Conservation (phyloP, 2,113 vertebrate species). For the Cyprinodon tularosa region DNA sequence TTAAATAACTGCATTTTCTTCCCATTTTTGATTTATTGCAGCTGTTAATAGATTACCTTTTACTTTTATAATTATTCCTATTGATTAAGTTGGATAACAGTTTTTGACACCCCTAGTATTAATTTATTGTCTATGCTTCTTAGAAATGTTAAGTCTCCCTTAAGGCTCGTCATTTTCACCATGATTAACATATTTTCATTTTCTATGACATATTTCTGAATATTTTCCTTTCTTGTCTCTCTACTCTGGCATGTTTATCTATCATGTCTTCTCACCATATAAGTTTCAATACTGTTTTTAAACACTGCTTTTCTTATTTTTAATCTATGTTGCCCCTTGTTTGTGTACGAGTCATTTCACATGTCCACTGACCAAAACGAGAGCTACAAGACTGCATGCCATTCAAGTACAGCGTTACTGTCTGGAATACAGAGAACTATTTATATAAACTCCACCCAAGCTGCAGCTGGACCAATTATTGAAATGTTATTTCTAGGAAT, state of each 20-base stretch:
- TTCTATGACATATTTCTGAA: too few species aligned
- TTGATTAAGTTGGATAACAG: background rate
- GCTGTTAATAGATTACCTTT: too few species aligned
- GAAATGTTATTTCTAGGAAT: background rate
- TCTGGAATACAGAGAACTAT: background rate
- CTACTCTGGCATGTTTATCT: too few species aligned
- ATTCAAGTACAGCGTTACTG: too few species aligned
- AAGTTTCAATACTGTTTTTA: too few species aligned
- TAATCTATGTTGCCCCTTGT: background rate
- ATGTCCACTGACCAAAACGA: background rate
- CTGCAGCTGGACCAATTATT: background rate
- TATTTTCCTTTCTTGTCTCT: too few species aligned
- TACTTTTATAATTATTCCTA: background rate
- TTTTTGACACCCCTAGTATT: background rate
- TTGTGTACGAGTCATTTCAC: background rate
- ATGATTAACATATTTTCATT: too few species aligned
- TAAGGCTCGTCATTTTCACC: background rate
- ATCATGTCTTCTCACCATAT: too few species aligned
- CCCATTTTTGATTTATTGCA: too few species aligned
- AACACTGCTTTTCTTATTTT: background rate
- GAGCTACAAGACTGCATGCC: background rate
- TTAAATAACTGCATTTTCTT: too few species aligned
- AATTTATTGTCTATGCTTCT: background rate
- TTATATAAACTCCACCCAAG: background rate
- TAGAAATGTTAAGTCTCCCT: background rate